These are phyloP conservation scores for Zonitis immaculata DNA, from an alignment of 2,888 invertebrate species.

Conservation along the genomic window DNA sequence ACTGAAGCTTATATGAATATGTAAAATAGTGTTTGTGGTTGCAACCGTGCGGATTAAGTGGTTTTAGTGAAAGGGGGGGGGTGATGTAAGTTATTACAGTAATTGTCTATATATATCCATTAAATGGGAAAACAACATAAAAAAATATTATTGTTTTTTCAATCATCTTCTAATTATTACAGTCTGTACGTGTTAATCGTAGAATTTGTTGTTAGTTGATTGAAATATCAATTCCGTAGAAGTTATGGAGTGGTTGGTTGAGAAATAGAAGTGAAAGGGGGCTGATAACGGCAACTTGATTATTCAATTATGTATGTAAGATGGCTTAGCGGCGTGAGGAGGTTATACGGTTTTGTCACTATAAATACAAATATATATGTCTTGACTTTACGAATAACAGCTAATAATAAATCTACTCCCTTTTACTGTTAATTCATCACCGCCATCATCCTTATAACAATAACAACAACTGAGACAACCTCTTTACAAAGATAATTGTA, in stretches of 20 bases:
- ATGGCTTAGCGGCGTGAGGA: too few species aligned
- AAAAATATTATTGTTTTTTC: too few species aligned
- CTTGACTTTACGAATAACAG: constrained; percentile 2
- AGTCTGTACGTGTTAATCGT: too few species aligned
- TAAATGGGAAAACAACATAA: too few species aligned
- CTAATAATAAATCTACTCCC: constrained; percentile 1
- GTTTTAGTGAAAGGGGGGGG: too few species aligned
- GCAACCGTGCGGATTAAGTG: constrained; percentile 16
- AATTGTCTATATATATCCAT: too few species aligned
- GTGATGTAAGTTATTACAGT: constrained; percentile 16
- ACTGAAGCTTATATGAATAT: constrained; percentile 19
- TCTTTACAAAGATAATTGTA: too few species aligned
- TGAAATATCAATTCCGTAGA: constrained; percentile 7
- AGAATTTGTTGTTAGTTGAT: background rate
- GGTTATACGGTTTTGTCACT: constrained; percentile 9
- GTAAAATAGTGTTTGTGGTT: constrained; percentile 18
- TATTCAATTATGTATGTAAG: constrained; percentile 12
- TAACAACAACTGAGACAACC: background rate
- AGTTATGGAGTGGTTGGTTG: background rate
- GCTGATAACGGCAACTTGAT: constrained; percentile 2
- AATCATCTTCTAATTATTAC: too few species aligned
- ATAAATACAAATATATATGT: too few species aligned
- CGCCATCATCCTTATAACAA: background rate
- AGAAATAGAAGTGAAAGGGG: background rate
- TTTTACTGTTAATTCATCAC: too few species aligned